Evolutionary conservation across 2,113 vertebrate genomes (phyloP).

Genomic region (Procavia capensis): DNA sequence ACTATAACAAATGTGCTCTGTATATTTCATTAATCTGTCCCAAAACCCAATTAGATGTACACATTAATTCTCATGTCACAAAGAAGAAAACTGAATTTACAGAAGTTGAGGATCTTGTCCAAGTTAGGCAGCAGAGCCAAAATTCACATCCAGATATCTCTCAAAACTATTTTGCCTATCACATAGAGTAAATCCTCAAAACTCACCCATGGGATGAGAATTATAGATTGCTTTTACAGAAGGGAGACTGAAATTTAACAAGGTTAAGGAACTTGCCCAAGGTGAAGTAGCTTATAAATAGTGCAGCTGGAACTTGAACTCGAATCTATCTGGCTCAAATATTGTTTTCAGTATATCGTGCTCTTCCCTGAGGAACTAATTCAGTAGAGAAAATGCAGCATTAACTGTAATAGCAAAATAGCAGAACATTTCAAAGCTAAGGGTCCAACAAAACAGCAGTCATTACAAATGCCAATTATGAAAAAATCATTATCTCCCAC

Average conservation of each 20-base stretch:
- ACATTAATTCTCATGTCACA: conserved; percentile 36
- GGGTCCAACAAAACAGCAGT: background rate
- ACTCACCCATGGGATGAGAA: background rate
- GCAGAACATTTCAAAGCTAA: background rate
- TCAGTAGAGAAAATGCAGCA: background rate
- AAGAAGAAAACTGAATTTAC: background rate
- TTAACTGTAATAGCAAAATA: background rate
- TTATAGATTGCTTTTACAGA: background rate
- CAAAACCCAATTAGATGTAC: background rate
- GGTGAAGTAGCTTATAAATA: background rate
- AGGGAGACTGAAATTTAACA: background rate
- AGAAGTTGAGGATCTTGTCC: background rate
- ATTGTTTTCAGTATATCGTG: background rate
- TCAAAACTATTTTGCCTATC: conserved; percentile 28
- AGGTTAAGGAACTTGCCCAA: background rate
- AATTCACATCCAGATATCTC: conserved; percentile 8
- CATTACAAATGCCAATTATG: background rate
- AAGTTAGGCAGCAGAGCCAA: background rate
- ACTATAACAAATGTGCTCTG: background rate
- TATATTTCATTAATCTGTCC: conserved; percentile 10
- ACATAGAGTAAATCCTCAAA: background rate
- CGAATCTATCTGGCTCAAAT: background rate
- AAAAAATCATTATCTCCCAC: background rate
- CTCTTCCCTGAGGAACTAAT: background rate
- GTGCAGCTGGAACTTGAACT: conserved; percentile 27